phyloP scores from a whole-genome alignment of 2,888 invertebrate species.

The Gerris lacustris region DNA sequence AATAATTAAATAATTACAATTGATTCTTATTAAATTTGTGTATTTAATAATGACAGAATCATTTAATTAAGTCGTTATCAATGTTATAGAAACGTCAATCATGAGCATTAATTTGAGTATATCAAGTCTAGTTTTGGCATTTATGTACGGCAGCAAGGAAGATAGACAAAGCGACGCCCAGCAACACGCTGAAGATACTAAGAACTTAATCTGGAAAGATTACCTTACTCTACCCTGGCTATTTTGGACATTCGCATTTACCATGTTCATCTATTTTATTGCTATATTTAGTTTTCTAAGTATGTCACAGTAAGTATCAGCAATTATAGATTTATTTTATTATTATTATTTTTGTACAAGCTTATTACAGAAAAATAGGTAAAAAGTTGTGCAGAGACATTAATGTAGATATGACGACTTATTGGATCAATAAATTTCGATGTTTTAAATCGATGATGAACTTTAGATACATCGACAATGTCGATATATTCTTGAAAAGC shows the following conservation, averaged over 20 bases:
- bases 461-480: too few species aligned
- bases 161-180: background rate
- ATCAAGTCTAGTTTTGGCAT: background rate
- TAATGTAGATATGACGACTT: too few species aligned
- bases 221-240: background rate
- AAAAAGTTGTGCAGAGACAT: too few species aligned
- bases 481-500: too few species aligned
- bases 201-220: background rate
- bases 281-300: background rate
- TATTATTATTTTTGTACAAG: background rate
- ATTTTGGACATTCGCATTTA: background rate
- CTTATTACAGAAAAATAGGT: too few species aligned
- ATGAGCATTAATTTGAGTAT: background rate
- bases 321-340: background rate
- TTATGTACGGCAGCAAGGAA: background rate
- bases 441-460: too few species aligned
- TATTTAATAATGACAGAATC: too few species aligned
- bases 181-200: background rate
- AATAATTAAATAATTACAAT: too few species aligned
- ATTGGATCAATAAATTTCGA: too few species aligned
- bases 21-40: too few species aligned
- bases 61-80: too few species aligned
- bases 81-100: background rate
- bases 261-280: background rate
- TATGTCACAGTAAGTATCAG: background rate